phyloP scores from a whole-genome alignment of 2,888 invertebrate species.

The Andrena dorsata region DNA sequence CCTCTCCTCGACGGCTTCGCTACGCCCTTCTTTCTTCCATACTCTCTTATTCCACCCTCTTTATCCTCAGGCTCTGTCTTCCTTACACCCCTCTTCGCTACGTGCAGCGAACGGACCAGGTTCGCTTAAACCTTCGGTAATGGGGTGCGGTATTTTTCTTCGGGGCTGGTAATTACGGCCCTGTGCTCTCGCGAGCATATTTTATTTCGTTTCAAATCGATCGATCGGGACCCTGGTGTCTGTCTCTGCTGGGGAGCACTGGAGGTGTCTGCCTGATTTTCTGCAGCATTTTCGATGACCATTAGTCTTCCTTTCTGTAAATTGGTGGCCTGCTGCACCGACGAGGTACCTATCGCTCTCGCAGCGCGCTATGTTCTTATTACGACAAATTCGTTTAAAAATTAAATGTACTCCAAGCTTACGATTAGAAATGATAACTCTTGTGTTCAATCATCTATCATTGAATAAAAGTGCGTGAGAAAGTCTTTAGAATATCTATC shows the following conservation, averaged over 20 bases:
- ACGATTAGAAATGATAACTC: too few species aligned
- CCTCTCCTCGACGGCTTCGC: conserved; percentile 57
- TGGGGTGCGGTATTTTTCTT: conserved; percentile 79
- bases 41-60: not conserved
- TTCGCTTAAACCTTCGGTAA: conserved; percentile 73
- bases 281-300: conserved; percentile 56
- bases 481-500: too few species aligned
- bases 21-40: conserved; percentile 6
- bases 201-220: conserved; percentile 72
- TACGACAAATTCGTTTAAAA: not conserved
- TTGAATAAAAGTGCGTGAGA: too few species aligned
- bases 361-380: conserved; percentile 27
- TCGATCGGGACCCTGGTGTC: conserved; percentile 67
- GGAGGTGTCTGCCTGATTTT: conserved; percentile 8
- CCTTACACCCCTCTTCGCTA: conserved; percentile 9
- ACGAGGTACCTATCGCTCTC: conserved; percentile 70
- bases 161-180: conserved; percentile 76
- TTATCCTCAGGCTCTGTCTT: not conserved
- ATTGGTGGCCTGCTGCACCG: conserved; percentile 65
- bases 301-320: conserved; percentile 77
- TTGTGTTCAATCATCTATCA: too few species aligned
- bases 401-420: too few species aligned
- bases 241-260: conserved; percentile 34
- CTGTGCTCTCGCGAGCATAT: conserved; percentile 67
- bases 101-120: conserved; percentile 57